phyloP scores from a whole-genome alignment of 2,113 vertebrate genomes.

The Pandion haliaetus region DNA sequence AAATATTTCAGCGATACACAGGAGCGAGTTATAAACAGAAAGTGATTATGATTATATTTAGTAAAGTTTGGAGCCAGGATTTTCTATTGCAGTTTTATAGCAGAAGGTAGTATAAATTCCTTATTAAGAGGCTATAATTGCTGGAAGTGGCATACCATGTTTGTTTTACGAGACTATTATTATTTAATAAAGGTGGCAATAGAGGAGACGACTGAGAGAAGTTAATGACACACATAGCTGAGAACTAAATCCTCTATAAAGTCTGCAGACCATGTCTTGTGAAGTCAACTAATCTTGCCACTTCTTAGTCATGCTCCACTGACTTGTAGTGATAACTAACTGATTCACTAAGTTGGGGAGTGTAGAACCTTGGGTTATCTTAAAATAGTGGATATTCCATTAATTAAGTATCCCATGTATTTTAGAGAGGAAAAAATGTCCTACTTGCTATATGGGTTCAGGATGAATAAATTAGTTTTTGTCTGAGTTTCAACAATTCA shows the following conservation, averaged over 20 bases:
- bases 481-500: neutral
- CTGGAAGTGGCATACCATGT: neutral
- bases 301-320: neutral
- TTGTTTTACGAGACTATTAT: slow-evolving; percentile 20
- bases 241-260: neutral
- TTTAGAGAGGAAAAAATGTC: neutral
- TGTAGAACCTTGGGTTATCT: neutral
- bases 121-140: neutral
- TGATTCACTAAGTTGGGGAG: neutral
- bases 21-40: neutral
- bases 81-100: slow-evolving; percentile 11
- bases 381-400: neutral
- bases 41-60: neutral
- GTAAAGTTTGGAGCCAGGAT: neutral
- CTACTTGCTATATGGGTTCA: neutral
- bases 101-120: neutral
- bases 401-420: neutral
- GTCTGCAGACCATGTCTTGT: neutral
- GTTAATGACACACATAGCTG: neutral
- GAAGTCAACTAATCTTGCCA: neutral
- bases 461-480: neutral
- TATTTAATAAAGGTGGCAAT: neutral
- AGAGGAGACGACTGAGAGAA: neutral
- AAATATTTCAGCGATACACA: neutral
- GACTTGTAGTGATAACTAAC: neutral